Evolutionary conservation across 2,113 vertebrate species (phyloP).

Genomic region (Pluvianellus socialis): DNA sequence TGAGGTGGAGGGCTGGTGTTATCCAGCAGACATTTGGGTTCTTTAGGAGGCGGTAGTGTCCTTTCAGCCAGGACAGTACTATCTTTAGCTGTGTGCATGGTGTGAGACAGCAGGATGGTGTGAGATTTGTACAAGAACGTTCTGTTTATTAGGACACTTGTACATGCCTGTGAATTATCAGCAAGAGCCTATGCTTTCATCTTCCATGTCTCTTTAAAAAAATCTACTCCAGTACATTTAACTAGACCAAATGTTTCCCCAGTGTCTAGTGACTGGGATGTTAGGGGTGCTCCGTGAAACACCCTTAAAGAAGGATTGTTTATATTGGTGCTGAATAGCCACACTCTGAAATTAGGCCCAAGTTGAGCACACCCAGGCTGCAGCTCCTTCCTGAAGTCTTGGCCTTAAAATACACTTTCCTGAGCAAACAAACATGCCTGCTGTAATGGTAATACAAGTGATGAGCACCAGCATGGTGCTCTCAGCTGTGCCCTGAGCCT

Average conservation of each 20-base stretch:
- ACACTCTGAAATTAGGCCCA: neutral
- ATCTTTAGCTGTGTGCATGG: neutral
- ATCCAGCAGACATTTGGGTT: rapidly evolving
- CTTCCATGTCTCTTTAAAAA: neutral
- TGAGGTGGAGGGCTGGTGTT: neutral
- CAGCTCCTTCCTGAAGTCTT: neutral
- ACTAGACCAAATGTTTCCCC: neutral
- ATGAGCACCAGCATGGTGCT: neutral
- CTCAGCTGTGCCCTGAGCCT: neutral
- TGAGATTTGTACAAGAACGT: neutral
- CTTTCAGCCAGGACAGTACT: neutral
- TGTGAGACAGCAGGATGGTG: neutral
- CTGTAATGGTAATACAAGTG: neutral
- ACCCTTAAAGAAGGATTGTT: neutral
- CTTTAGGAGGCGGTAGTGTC: neutral
- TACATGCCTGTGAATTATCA: neutral
- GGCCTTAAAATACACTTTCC: neutral
- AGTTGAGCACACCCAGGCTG: neutral
- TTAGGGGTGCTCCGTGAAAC: neutral
- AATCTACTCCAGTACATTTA: neutral
- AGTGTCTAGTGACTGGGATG: neutral
- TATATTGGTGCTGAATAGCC: neutral
- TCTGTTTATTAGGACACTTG: neutral
- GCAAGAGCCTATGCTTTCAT: neutral
- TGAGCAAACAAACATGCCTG: neutral